Conservation (phyloP, 2,797 vertebrate genomes). For the Tamandua tetradactyla region DNA sequence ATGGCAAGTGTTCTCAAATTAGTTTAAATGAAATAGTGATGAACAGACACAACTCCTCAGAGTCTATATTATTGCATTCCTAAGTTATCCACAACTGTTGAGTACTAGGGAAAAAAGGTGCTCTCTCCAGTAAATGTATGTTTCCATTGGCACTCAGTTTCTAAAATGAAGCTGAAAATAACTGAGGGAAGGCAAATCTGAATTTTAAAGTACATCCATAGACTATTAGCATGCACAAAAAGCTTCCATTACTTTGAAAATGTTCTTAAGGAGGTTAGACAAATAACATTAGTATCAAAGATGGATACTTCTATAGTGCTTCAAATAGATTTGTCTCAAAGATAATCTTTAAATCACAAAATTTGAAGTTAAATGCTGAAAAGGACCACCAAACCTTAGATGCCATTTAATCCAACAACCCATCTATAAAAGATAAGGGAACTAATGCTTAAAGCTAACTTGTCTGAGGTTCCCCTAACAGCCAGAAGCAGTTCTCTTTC, state of each 20-base stretch:
- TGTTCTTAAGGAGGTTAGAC: not conserved
- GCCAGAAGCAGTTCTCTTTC: not conserved
- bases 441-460: not conserved
- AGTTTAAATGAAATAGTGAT: constrained; percentile 1
- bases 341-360: constrained; percentile 58
- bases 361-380: constrained; percentile 28
- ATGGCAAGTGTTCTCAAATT: not conserved
- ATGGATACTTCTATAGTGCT: constrained; percentile 80
- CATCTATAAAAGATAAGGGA: constrained; percentile 20
- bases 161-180: constrained; percentile 62
- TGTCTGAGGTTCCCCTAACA: not conserved
- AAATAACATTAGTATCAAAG: constrained; percentile 32
- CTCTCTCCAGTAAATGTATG: not conserved
- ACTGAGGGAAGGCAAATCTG: constrained; percentile 75
- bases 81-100: not conserved
- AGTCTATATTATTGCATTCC: not conserved
- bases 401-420: constrained; percentile 15
- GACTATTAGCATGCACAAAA: not conserved
- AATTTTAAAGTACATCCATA: constrained; percentile 44
- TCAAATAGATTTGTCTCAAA: constrained; percentile 59
- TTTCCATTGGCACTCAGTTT: constrained; percentile 32
- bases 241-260: not conserved
- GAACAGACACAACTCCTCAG: not conserved
- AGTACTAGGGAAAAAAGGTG: not conserved
- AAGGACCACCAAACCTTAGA: constrained; percentile 12